phyloP scores from a whole-genome alignment of 2,888 invertebrate species.

The Selenia dentaria region DNA sequence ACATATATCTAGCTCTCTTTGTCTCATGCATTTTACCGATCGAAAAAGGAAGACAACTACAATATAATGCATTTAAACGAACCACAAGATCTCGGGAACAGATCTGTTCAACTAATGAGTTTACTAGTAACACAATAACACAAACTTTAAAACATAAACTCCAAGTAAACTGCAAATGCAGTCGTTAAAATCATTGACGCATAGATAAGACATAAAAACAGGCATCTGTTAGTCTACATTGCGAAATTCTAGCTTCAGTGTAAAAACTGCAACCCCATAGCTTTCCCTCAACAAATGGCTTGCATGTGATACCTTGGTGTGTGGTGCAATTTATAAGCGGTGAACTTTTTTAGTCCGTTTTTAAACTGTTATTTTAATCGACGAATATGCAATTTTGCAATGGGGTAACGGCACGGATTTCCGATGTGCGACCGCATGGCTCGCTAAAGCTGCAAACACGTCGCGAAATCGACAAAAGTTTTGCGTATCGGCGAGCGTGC shows the following conservation, averaged over 20 bases:
- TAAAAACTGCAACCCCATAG: conserved; percentile 62
- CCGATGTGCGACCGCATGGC: conserved; percentile 44
- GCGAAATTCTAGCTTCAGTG: conserved; percentile 48
- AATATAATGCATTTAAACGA: too few relatives aligned
- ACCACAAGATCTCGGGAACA: too few relatives aligned
- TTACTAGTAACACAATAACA: too few relatives aligned
- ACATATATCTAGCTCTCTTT: too few relatives aligned
- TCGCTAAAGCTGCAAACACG: conserved; percentile 59
- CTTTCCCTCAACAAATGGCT: conserved; percentile 62
- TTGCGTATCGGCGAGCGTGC: conserved; percentile 57
- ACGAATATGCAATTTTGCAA: too few relatives aligned
- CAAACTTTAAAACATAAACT: too few relatives aligned
- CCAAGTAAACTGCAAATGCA: too few relatives aligned
- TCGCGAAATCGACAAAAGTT: conserved; percentile 68
- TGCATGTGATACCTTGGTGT: conserved; percentile 55
- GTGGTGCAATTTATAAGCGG: conserved; percentile 32
- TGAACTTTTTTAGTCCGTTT: too few relatives aligned
- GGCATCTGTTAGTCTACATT: conserved; percentile 31
- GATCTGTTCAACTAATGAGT: too few relatives aligned
- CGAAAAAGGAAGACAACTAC: too few relatives aligned
- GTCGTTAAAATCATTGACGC: conserved; percentile 17
- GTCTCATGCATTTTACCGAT: too few relatives aligned
- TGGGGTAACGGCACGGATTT: conserved; percentile 43
- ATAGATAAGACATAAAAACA: conserved; percentile 15
- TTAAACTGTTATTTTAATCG: too few relatives aligned